Evolutionary conservation across 64 coral and sea anemone genomes (phyloP).

Genomic region (Hydrozoanthus tunicans): DNA sequence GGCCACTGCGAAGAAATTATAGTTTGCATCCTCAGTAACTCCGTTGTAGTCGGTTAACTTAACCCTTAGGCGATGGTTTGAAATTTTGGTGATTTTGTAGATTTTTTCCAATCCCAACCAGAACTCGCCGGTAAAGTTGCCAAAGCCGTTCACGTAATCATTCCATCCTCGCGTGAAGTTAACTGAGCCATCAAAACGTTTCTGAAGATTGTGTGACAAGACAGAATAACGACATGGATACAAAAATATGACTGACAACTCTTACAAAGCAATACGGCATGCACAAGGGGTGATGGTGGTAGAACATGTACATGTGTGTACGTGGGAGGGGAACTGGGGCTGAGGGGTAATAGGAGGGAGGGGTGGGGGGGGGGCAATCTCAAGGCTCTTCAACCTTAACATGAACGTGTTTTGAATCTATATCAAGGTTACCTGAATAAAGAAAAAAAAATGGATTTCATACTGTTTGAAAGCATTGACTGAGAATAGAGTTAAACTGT

Average conservation of each 20-base stretch:
- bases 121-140: constrained; percentile 64
- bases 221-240: not conserved
- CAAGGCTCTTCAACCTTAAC: too few relatives aligned
- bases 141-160: constrained; percentile 65
- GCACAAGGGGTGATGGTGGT: too few relatives aligned
- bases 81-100: constrained; percentile 27
- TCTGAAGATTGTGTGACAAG: constrained; percentile 8
- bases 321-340: too few relatives aligned
- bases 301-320: too few relatives aligned
- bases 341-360: too few relatives aligned
- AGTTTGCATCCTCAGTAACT: not conserved
- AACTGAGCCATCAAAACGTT: constrained; percentile 48
- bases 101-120: constrained; percentile 66
- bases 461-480: too few relatives aligned
- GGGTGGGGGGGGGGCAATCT: too few relatives aligned
- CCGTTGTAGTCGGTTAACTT: constrained; percentile 30
- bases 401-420: too few relatives aligned
- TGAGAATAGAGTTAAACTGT: too few relatives aligned
- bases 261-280: too few relatives aligned
- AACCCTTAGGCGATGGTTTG: constrained; percentile 23
- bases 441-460: too few relatives aligned
- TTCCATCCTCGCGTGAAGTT: constrained; percentile 59
- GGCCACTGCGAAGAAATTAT: constrained; percentile 53
- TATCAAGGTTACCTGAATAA: too few relatives aligned
- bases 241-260: not conserved